phyloP scores from a whole-genome alignment of 2,888 invertebrate genomes.

The Drosophila lutescens region DNA sequence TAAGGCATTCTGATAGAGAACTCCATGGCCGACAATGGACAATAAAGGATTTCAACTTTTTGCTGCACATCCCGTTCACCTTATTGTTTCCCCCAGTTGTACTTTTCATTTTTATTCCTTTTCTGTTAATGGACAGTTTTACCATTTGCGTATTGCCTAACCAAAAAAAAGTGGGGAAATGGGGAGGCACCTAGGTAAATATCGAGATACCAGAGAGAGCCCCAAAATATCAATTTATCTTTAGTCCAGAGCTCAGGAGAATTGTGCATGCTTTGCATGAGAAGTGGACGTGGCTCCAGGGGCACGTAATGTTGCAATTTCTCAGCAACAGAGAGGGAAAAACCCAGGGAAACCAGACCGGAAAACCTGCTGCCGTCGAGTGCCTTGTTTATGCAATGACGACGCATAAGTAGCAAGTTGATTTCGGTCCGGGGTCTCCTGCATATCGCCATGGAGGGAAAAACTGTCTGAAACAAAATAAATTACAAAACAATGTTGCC shows the following conservation, averaged over 20 bases:
- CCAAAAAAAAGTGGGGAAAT: conserved; percentile 7
- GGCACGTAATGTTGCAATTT: conserved; percentile 71
- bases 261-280: conserved; percentile 51
- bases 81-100: conserved; percentile 31
- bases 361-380: conserved; percentile 25
- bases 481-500: conserved; percentile 78
- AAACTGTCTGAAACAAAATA: conserved; percentile 78
- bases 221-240: conserved; percentile 55
- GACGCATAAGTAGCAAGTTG: conserved; percentile 74
- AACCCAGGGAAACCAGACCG: conserved; percentile 19
- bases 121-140: conserved; percentile 60
- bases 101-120: conserved; percentile 26
- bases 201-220: conserved; percentile 18
- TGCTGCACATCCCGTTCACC: conserved; percentile 22
- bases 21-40: conserved; percentile 58
- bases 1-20: conserved; percentile 67
- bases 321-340: conserved; percentile 41
- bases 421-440: conserved; percentile 24
- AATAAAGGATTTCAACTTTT: conserved; percentile 62
- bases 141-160: conserved; percentile 61
- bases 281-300: conserved; percentile 39
- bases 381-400: conserved; percentile 63
- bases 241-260: conserved; percentile 33
- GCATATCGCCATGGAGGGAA: conserved; percentile 39
- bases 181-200: conserved; percentile 15